phyloP scores from a whole-genome alignment of 1,140 invertebrate species.

The Caenorhabditis tropicalis region DNA sequence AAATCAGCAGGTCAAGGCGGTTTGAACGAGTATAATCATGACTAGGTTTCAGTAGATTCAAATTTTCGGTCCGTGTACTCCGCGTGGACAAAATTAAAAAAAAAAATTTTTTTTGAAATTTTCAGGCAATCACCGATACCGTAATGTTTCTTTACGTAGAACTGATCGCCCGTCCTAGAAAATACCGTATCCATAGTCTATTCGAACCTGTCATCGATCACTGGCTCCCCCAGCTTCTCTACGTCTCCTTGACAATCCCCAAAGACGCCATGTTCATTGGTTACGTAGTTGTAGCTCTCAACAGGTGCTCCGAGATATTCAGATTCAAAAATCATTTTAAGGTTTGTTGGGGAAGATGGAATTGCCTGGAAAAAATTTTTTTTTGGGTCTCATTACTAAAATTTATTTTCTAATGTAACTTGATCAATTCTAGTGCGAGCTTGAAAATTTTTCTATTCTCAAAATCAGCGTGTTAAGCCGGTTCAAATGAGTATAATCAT shows the following conservation, averaged over 20 bases:
- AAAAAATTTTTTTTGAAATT: background rate
- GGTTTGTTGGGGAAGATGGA: background rate
- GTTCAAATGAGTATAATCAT: too few relatives aligned
- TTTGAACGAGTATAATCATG: too few relatives aligned
- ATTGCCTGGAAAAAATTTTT: too few relatives aligned
- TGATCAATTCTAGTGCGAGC: too few relatives aligned
- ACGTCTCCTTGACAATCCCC: background rate
- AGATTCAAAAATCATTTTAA: background rate
- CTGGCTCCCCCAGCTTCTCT: background rate
- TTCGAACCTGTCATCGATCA: background rate
- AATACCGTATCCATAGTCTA: background rate
- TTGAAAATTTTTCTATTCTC: too few relatives aligned
- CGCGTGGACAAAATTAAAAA: background rate
- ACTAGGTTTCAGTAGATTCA: too few relatives aligned
- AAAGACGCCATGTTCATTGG: conserved; percentile 5
- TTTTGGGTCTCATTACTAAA: too few relatives aligned
- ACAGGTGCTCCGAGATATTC: background rate
- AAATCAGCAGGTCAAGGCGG: too few relatives aligned
- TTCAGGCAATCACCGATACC: background rate
- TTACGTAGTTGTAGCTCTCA: background rate
- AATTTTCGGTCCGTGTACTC: too few relatives aligned
- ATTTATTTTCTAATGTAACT: too few relatives aligned
- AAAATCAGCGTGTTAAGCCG: too few relatives aligned
- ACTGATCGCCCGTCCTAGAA: background rate
- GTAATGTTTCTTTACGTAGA: background rate